A percentile compares a stretch with the other conserved stretches of the same genome.
Evolutionary conservation across 2,113 vertebrate species (phyloP).

Genomic region (Vulpes lagopus): DNA sequence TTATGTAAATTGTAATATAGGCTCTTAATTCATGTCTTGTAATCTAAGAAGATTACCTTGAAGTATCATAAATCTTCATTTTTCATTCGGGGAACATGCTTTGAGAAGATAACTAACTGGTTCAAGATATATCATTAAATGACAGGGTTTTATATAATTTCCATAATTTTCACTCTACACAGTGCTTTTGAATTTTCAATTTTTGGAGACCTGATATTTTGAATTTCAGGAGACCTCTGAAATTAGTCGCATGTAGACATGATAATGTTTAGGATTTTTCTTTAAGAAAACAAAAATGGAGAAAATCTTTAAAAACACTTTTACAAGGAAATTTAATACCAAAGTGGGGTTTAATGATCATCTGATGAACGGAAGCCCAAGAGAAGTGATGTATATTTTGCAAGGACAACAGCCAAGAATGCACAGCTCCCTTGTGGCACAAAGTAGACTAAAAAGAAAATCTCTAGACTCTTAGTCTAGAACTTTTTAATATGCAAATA

Average conservation of each 20-base stretch:
- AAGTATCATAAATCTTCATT: neutral
- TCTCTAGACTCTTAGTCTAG: neutral
- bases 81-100: neutral
- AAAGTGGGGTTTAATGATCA: neutral
- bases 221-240: neutral
- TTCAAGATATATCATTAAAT: neutral
- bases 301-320: neutral
- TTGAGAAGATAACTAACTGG: neutral
- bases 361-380: neutral
- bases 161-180: accelerated
- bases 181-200: neutral
- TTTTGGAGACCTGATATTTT: neutral
- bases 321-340: neutral
- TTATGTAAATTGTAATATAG: neutral
- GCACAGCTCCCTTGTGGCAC: neutral
- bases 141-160: neutral
- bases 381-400: neutral
- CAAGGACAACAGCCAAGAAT: neutral
- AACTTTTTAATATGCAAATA: neutral
- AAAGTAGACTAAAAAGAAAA: neutral
- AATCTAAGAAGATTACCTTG: neutral
- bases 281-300: neutral
- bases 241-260: neutral
- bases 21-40: neutral
- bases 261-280: neutral